Conservation (phyloP, 2,888 invertebrate species). For the Drosophila pullipes region DNA sequence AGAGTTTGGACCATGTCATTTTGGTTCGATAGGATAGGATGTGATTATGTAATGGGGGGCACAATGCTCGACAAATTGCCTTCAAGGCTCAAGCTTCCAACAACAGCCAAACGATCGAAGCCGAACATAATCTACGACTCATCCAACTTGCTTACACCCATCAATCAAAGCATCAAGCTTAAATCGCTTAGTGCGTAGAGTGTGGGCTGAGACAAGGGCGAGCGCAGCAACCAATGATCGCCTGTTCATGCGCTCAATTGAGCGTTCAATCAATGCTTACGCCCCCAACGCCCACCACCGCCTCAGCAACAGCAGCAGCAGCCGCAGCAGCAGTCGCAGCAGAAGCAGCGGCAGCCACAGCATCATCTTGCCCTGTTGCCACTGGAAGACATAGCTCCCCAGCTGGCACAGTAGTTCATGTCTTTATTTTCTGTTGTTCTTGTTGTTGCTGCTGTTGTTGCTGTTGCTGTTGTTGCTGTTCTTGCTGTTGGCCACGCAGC, state of each 20-base stretch:
- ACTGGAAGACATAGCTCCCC: slow-evolving; percentile 20
- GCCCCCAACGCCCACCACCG: slow-evolving; percentile 64
- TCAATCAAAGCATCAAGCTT: slow-evolving; percentile 71
- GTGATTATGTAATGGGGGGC: slow-evolving; percentile 8
- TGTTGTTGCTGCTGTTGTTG: neutral
- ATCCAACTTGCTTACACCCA: slow-evolving; percentile 73
- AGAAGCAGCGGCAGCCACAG: slow-evolving; percentile 7
- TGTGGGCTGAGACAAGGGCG: slow-evolving; percentile 7
- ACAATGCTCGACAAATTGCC: slow-evolving; percentile 50
- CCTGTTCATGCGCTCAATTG: slow-evolving; percentile 75
- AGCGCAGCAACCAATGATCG: slow-evolving; percentile 65
- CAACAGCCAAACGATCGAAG: neutral
- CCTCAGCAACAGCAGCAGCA: slow-evolving; percentile 14
- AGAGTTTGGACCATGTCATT: neutral
- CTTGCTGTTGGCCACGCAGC: slow-evolving; percentile 21
- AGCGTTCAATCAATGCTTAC: slow-evolving; percentile 72
- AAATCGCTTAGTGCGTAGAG: slow-evolving; percentile 52
- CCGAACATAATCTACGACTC: slow-evolving; percentile 67
- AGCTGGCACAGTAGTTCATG: slow-evolving; percentile 52
- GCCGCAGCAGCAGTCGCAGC: neutral
- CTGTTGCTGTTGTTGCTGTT: slow-evolving; percentile 6
- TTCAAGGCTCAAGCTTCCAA: slow-evolving; percentile 21
- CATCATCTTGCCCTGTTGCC: slow-evolving; percentile 3
- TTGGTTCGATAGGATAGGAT: neutral
- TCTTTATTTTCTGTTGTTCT: slow-evolving; percentile 5